Base-by-base conservation (phyloP, 2,797 vertebrate genomes). In the Trachops cirrhosus region DNA sequence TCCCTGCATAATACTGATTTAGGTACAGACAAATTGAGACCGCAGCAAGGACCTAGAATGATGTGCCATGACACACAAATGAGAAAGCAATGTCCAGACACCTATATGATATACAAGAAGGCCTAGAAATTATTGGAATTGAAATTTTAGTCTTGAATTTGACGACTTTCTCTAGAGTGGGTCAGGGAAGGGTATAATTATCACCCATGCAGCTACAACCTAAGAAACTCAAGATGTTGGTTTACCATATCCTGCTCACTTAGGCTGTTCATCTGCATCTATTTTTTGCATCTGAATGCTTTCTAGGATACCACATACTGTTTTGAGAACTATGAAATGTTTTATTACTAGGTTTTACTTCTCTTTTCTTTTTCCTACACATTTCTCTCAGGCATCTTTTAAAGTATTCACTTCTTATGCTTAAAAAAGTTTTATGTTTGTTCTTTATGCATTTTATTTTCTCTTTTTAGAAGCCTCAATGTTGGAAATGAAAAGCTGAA, bases 401-500 rank as follows among this genome's bases (percentile, higher is more conserved):
- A 68, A 22, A 32, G 8, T 93, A 75, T 44, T 94, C 32, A 32
- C 54, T 26, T 74, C 71, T 94, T 84, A 70, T 82, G 48, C 71
- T 94, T 89, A 91, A 93, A 82, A 93, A 52, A n/a, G 59, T 68
- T 95, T 50, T 92, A 54, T n/a, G 46, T 93, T 57, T 91, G 22
- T 86, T 96, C 24, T 79, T 95, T 41, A 67, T 37, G 2, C 46
- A 74, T 89, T 62, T 80, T 87, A 77, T 77, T 95, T 92, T 92
- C 37, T 91, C 29, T 91, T 90, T 39, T 48, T 83, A 54, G 73
- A 59, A 71, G 41, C 62, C 57, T 86, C 46, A 82, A 26, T 77
- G 77, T 84, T 95, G 34, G 59, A 92, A 83, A 95, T 85, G 37
- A 71, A 94, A 96, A 94, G 16, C 34, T 67, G 57, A 96, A 95